These are phyloP conservation scores for Syngnathus acus DNA, from an alignment of 2,797 vertebrate species.

Conservation along the genomic window DNA sequence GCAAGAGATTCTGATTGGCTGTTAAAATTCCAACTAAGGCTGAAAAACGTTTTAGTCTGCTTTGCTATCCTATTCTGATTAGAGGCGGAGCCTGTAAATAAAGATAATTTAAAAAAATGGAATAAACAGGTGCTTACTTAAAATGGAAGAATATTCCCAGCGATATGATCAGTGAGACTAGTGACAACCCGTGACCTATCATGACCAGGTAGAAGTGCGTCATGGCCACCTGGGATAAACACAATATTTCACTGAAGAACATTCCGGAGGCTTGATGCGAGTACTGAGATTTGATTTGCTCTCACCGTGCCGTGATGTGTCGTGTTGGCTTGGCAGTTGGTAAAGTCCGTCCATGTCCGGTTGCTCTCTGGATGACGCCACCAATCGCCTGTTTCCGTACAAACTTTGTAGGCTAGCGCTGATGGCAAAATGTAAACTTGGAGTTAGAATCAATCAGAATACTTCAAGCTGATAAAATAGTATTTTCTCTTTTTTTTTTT, in stretches of 20 bases:
- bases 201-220: constrained; percentile 90
- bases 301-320: constrained; percentile 70
- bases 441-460: not conserved
- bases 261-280: too few relatives aligned
- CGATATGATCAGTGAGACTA: constrained; percentile 86
- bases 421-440: not conserved
- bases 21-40: not conserved
- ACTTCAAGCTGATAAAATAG: too few relatives aligned
- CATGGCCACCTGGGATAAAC: constrained; percentile 72
- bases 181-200: constrained; percentile 89
- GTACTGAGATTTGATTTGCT: not conserved
- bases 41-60: too few relatives aligned
- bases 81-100: too few relatives aligned
- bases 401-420: constrained; percentile 89
- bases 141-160: constrained; percentile 94
- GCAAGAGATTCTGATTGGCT: not conserved
- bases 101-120: too few relatives aligned
- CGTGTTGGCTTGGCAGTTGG: constrained; percentile 68
- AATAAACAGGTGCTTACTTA: constrained; percentile 76
- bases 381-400: constrained; percentile 82
- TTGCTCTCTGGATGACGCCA: constrained; percentile 86
- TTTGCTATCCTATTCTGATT: too few relatives aligned
- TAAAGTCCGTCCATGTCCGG: constrained; percentile 92
- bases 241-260: not conserved
- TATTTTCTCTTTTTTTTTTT: too few relatives aligned